phyloP scores from a whole-genome alignment of 2,888 invertebrate species.

The Chaitophorus viminalis region DNA sequence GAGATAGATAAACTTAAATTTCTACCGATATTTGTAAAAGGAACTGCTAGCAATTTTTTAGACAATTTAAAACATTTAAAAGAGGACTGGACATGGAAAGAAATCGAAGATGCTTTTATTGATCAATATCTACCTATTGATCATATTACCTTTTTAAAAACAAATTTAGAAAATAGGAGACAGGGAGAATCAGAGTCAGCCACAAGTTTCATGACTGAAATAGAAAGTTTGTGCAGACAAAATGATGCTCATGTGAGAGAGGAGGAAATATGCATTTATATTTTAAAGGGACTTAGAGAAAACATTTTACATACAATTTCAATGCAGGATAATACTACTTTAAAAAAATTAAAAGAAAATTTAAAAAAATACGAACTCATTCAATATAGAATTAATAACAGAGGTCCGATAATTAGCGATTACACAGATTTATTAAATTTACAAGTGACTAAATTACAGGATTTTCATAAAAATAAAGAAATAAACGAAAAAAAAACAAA shows the following conservation, averaged over 20 bases:
- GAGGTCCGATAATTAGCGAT: not conserved
- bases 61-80: not conserved
- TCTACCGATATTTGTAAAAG: conserved; percentile 1
- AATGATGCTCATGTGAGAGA: not conserved
- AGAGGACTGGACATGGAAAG: not conserved
- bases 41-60: not conserved
- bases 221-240: not conserved
- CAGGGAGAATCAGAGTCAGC: conserved; percentile 1
- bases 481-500: not conserved
- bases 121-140: not conserved
- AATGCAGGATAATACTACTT: not conserved
- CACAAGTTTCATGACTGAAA: not conserved
- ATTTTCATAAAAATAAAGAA: not conserved
- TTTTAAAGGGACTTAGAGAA: conserved; percentile 11
- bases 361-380: conserved; percentile 25
- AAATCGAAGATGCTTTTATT: not conserved
- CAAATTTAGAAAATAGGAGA: conserved; percentile 21
- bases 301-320: conserved; percentile 18
- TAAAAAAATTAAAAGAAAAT: conserved; percentile 31
- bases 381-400: conserved; percentile 19
- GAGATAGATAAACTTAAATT: not conserved
- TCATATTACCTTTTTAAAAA: not conserved
- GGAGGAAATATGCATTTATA: conserved; percentile 1
- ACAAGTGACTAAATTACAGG: conserved; percentile 7
- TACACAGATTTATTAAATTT: conserved; percentile 7